phyloP scores from a whole-genome alignment of 2,113 vertebrate species.

The Nycticebus coucang region DNA sequence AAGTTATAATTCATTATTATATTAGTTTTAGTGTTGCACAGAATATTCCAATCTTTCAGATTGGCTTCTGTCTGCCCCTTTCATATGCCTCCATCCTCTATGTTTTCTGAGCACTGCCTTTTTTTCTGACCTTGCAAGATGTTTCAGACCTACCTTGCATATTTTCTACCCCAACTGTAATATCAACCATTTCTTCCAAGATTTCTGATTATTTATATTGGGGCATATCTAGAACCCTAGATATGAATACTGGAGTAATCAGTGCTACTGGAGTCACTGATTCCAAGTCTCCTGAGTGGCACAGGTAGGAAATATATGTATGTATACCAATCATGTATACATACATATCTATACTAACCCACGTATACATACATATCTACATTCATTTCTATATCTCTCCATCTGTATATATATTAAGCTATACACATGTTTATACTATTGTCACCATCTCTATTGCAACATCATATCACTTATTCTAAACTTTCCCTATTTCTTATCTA shows the following conservation, averaged over 20 bases:
- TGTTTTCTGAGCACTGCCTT: neutral
- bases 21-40: neutral
- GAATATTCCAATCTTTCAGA: neutral
- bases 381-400: neutral
- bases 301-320: neutral
- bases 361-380: neutral
- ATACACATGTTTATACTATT: neutral
- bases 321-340: neutral
- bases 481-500: neutral
- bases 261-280: neutral
- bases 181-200: neutral
- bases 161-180: neutral
- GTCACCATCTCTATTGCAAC: neutral
- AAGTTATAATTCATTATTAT: neutral
- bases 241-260: neutral
- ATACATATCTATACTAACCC: neutral
- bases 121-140: neutral
- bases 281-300: neutral
- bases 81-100: neutral
- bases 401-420: neutral
- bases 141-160: neutral
- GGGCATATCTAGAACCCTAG: neutral
- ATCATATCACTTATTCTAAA: neutral
- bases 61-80: neutral
- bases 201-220: neutral